Conservation (phyloP, 2,113 vertebrate species). For the Larimichthys crocea region DNA sequence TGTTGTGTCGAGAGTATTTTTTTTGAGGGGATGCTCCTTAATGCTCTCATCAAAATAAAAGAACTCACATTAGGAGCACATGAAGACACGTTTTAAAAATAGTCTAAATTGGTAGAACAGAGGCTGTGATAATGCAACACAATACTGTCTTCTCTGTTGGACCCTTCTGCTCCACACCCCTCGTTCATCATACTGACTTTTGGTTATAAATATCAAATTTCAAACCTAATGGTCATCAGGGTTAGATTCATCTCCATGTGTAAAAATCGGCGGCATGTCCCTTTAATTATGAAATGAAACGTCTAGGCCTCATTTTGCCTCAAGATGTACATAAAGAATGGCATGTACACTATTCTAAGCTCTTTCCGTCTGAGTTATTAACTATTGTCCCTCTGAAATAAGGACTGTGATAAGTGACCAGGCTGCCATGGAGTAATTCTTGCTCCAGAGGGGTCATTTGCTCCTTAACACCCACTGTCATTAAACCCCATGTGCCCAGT, state of each 20-base stretch:
- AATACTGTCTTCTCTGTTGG: too few species aligned
- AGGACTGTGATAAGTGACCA: constrained; percentile 68
- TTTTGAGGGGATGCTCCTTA: too few species aligned
- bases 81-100: too few species aligned
- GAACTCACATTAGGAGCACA: too few species aligned
- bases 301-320: not conserved
- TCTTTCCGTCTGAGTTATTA: constrained; percentile 37
- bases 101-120: too few species aligned
- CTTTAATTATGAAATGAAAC: constrained; percentile 19
- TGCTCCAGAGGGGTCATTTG: constrained; percentile 59
- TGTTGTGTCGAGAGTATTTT: too few species aligned
- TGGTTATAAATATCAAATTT: not conserved
- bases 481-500: constrained; percentile 62
- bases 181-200: not conserved
- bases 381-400: constrained; percentile 44
- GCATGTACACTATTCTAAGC: constrained; percentile 2
- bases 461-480: constrained; percentile 68
- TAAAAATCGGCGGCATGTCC: not conserved
- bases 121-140: too few species aligned
- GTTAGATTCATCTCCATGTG: too few species aligned
- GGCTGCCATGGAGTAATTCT: constrained; percentile 56
- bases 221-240: not conserved
- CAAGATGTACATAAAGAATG: not conserved
- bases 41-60: too few species aligned
- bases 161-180: not conserved